phyloP scores from a whole-genome alignment of 2,888 invertebrate genomes.

The Aradus depressus region DNA sequence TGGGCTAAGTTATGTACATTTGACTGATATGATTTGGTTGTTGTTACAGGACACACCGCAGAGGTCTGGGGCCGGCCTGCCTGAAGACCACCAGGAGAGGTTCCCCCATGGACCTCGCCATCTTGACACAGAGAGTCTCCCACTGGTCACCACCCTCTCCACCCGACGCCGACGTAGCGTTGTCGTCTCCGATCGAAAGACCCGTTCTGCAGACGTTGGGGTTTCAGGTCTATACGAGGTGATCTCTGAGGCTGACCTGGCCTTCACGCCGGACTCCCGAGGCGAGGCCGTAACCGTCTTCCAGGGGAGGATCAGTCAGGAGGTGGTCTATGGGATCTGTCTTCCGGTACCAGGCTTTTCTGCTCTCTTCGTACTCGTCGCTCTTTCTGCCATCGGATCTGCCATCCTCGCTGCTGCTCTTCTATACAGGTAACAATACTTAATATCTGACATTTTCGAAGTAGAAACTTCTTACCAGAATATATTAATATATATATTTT shows the following conservation, averaged over 20 bases:
- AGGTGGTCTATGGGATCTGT: constrained; percentile 80
- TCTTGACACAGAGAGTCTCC: constrained; percentile 34
- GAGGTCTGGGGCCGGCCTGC: constrained; percentile 21
- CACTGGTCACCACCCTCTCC: constrained; percentile 37
- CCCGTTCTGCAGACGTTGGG: constrained; percentile 74
- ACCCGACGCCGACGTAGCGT: constrained; percentile 51
- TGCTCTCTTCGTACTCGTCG: constrained; percentile 74
- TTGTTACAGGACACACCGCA: constrained; percentile 36
- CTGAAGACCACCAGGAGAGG: constrained; percentile 40
- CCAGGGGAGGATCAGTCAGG: constrained; percentile 76
- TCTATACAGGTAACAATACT: constrained; percentile 49
- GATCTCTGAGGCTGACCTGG: constrained; percentile 81
- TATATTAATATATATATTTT: too few relatives aligned
- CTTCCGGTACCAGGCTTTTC: constrained; percentile 84
- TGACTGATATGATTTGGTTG: background rate
- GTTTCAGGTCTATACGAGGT: constrained; percentile 84
- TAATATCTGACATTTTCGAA: background rate
- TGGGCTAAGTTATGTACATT: background rate
- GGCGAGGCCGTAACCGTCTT: constrained; percentile 77
- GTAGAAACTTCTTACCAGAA: background rate
- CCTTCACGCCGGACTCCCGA: constrained; percentile 71
- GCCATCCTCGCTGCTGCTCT: constrained; percentile 75
- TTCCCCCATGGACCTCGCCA: constrained; percentile 72
- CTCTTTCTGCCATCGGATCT: constrained; percentile 75
- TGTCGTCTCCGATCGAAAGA: constrained; percentile 57